Base-by-base conservation (phyloP, 2,888 invertebrate genomes). In the Yponomeuta evonymella region DNA sequence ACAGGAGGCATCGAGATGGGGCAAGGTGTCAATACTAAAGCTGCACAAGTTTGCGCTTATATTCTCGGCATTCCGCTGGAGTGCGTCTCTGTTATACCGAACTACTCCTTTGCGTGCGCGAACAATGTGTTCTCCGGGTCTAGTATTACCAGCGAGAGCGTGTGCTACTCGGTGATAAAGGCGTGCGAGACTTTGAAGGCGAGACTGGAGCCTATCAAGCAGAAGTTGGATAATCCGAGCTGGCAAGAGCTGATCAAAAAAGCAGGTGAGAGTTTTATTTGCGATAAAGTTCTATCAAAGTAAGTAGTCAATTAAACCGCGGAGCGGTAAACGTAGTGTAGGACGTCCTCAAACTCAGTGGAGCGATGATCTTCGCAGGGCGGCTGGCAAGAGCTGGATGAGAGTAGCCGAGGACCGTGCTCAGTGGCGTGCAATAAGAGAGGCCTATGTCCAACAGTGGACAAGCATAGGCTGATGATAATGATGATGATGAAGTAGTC, bases 1-100 rank as follows among this genome's bases (percentile, higher is more conserved):
- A 95, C 95, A 71, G 95, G 95, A 6, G 96, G 95, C 0, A 89
- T 95, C 68, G 96, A 96, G 85, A 94, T 95, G 88, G 97, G 97
- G 0, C 97, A 97, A 90, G 97, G 97, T 0, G 92, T 96, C 62
- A 95, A 96, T 75, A 96, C 96, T 0, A 97, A 96, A 93, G 95
- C 93, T 0, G 94, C 95, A 3, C 96, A 96, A 91, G 95, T 96
- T 0, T 95, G 94, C 71, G 97, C 97, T 0, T 93, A 95, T 77
- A 93, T 94, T 48, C 82, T 97, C 23, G 95, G 95, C 0, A 94
- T 97, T 72, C 94, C 95, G 0, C 72, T 96, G 33, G 92, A 94
- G 0, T 81, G 89, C 75, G 90, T 96, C 0, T 88, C 87, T 0
- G 89, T 96, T 0, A 93, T 95, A 74, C 93, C 95, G 0, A 89